A percentile compares a stretch with the other conserved stretches of the same genome.
Conservation (phyloP, 1,140 invertebrate genomes). For the Brachionus asplanchnoidis region DNA sequence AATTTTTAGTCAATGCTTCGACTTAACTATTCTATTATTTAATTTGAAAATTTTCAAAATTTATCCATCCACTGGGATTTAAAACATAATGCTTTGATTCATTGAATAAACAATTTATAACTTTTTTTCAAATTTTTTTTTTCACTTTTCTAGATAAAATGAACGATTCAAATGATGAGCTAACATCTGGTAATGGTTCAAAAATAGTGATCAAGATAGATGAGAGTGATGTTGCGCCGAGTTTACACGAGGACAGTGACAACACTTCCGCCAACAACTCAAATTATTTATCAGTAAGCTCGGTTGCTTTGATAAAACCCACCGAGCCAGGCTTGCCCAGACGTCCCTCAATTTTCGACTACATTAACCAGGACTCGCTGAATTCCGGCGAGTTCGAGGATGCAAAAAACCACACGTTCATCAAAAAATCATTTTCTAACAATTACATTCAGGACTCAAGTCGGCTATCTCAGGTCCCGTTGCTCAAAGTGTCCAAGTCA, state of each 20-base stretch:
- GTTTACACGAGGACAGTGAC: neutral
- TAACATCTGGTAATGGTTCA: neutral
- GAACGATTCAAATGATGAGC: neutral
- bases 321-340: neutral
- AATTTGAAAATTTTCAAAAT: neutral
- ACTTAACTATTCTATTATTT: neutral
- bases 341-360: constrained; percentile 18
- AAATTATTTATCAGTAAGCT: neutral
- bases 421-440: neutral
- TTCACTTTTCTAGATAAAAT: neutral
- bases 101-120: neutral
- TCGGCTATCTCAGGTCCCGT: neutral
- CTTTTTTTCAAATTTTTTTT: neutral
- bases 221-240: neutral
- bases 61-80: neutral
- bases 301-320: neutral
- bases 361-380: neutral
- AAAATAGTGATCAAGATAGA: neutral
- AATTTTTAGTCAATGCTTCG: neutral
- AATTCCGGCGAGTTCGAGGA: neutral
- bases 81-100: constrained; percentile 2
- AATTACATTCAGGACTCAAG: neutral
- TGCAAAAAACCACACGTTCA: neutral
- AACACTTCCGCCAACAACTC: neutral
- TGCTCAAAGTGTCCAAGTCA: neutral